These are phyloP conservation scores for Leguminivora glycinivorella DNA, from an alignment of 1,140 invertebrate species.

Conservation along the genomic window DNA sequence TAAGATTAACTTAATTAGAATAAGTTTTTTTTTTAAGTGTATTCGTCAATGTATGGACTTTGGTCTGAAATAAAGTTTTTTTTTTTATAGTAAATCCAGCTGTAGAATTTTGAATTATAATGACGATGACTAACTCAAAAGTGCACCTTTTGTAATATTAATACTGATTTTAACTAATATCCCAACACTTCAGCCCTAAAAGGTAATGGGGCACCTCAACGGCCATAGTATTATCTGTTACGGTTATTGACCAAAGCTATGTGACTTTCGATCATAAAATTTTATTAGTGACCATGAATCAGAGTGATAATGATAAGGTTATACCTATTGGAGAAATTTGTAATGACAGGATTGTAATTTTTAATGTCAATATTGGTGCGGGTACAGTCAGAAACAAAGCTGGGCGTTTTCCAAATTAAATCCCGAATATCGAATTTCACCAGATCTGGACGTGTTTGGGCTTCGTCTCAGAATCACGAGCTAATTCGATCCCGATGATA, in stretches of 20 bases:
- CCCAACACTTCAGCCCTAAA: constrained; percentile 6
- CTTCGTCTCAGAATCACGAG: too few species aligned
- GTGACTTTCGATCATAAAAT: constrained; percentile 42
- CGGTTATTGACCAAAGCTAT: constrained; percentile 44
- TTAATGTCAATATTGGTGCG: not conserved
- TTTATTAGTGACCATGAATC: constrained; percentile 41
- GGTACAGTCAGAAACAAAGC: too few species aligned
- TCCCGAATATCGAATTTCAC: too few species aligned
- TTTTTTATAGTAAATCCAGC: too few species aligned
- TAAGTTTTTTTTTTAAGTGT: too few species aligned
- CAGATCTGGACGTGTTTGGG: too few species aligned
- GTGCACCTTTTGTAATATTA: not conserved
- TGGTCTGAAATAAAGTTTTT: too few species aligned
- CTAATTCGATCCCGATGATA: too few species aligned
- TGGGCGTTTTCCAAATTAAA: too few species aligned
- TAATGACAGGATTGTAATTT: constrained; percentile 1
- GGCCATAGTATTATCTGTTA: constrained; percentile 41
- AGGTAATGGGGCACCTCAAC: constrained; percentile 14
- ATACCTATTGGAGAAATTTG: constrained; percentile 1
- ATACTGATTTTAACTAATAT: not conserved
- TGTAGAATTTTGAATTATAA: not conserved
- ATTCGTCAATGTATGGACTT: too few species aligned
- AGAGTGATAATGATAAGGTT: constrained; percentile 35
- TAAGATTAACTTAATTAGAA: too few species aligned
- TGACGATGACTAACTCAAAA: not conserved